phyloP scores from a whole-genome alignment of 2,113 vertebrate species.

The Excalfactoria chinensis region DNA sequence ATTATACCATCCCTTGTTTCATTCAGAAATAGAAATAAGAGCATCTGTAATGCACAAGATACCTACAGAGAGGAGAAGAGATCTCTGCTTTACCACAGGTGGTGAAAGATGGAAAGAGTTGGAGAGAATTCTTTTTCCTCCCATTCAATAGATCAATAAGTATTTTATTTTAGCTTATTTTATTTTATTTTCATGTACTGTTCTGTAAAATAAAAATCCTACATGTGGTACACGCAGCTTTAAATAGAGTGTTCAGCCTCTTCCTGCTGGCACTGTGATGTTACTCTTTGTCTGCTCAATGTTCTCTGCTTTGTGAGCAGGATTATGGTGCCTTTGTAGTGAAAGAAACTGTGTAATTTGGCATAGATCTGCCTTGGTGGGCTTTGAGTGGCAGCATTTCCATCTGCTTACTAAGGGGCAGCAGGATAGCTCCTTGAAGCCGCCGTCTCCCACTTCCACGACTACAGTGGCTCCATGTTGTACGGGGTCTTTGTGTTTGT shows the following conservation, averaged over 20 bases:
- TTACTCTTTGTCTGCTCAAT: neutral
- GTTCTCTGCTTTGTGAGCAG: rapidly evolving
- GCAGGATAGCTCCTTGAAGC: neutral
- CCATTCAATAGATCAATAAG: neutral
- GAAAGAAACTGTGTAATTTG: neutral
- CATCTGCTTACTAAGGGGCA: neutral
- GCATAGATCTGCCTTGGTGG: neutral
- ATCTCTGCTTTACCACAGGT: neutral
- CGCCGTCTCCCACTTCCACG: neutral
- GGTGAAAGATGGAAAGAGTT: neutral
- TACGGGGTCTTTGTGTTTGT: neutral
- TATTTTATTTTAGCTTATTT: neutral
- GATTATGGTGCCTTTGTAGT: neutral
- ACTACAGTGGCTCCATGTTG: too few species aligned
- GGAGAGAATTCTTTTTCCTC: neutral
- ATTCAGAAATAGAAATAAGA: neutral
- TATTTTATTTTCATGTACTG: too few species aligned
- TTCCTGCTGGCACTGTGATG: neutral
- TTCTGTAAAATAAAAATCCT: neutral
- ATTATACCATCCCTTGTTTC: neutral
- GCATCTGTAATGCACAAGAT: neutral
- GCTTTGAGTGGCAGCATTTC: rapidly evolving
- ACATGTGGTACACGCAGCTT: rapidly evolving
- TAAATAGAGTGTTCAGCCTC: neutral
- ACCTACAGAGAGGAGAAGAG: neutral